Evolutionary conservation across 2,113 vertebrate species (phyloP).

Genomic region (cat (Felis catus)): DNA sequence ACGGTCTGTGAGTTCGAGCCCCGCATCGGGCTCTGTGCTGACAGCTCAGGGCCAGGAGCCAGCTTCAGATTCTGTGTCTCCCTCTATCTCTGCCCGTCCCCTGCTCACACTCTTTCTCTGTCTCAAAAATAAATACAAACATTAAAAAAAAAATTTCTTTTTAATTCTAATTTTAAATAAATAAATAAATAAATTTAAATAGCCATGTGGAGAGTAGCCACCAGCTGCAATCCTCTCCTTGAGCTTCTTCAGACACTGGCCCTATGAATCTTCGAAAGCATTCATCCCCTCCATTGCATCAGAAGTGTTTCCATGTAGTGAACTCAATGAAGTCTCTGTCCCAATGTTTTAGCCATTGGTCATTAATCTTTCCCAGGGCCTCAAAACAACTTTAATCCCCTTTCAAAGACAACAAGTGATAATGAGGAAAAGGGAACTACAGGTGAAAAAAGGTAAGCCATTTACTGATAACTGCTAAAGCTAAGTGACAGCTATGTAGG

Average conservation of each 20-base stretch:
- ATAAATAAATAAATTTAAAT: neutral
- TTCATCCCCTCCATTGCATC: neutral
- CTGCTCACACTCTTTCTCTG: too few species aligned
- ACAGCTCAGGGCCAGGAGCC: too few species aligned
- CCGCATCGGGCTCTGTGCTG: too few species aligned
- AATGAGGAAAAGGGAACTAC: neutral
- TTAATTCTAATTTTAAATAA: too few species aligned
- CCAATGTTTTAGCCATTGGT: neutral
- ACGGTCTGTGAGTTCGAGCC: too few species aligned
- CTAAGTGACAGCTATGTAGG: neutral
- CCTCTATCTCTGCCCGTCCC: too few species aligned
- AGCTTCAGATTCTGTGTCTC: too few species aligned
- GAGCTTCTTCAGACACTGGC: neutral
- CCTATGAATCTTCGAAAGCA: neutral
- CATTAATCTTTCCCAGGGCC: neutral
- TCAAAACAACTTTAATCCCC: neutral
- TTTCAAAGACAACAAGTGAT: neutral
- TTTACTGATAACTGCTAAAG: neutral
- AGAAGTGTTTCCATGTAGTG: neutral
- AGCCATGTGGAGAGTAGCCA: neutral
- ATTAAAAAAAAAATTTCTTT: too few species aligned
- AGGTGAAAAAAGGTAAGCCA: neutral
- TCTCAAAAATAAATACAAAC: too few species aligned
- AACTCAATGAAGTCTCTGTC: neutral
- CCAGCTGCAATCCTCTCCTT: neutral